Conservation (phyloP, 2,888 invertebrate genomes). For the Lycia hirtaria region DNA sequence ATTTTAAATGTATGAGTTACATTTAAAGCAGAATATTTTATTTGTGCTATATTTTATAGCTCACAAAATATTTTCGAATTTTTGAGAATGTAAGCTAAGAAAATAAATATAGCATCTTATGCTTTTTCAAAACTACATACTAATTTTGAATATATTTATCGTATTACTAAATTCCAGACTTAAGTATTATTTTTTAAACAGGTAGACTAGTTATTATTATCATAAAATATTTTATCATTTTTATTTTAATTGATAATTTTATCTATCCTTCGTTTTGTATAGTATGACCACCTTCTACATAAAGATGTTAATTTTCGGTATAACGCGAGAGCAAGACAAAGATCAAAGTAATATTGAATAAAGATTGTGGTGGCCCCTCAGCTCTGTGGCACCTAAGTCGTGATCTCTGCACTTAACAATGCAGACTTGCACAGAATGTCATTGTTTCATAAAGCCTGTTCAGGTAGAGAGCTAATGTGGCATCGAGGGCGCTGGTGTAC, state of each 20-base stretch:
- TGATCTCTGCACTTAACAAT: too few relatives aligned
- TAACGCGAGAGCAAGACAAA: too few relatives aligned
- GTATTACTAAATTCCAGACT: constrained; percentile 24
- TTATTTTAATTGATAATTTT: constrained; percentile 11
- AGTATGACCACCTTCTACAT: too few relatives aligned
- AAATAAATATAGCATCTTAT: constrained; percentile 55
- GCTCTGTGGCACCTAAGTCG: too few relatives aligned
- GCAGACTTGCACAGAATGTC: too few relatives aligned
- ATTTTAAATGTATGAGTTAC: neutral
- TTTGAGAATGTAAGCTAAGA: constrained; percentile 27
- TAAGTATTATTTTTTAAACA: constrained; percentile 25
- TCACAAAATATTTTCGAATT: constrained; percentile 8
- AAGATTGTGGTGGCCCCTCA: too few relatives aligned
- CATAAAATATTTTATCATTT: constrained; percentile 8
- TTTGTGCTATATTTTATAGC: neutral
- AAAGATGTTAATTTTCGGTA: too few relatives aligned
- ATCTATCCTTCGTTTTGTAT: too few relatives aligned
- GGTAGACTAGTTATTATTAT: constrained; percentile 24
- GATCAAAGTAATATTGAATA: too few relatives aligned
- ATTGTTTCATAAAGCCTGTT: too few relatives aligned
- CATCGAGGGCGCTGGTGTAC: too few relatives aligned
- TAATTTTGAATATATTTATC: constrained; percentile 37
- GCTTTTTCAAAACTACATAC: constrained; percentile 46
- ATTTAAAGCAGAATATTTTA: constrained; percentile 1
- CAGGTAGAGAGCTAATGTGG: too few relatives aligned